Evolutionary conservation across 2,113 vertebrate genomes (phyloP).

Genomic region (Solea senegalensis): DNA sequence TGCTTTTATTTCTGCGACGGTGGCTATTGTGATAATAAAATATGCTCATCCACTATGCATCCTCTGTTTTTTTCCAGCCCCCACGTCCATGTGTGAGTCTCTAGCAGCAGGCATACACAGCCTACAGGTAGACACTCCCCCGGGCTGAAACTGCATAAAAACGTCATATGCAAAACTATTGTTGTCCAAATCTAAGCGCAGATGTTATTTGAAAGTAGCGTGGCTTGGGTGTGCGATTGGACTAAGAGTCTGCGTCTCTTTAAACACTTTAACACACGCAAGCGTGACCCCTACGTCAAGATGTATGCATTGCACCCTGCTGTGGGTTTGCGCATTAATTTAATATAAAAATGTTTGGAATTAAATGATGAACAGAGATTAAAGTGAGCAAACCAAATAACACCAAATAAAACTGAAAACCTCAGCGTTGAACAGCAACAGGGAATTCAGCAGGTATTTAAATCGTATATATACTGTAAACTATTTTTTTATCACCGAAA

Average conservation of each 20-base stretch:
- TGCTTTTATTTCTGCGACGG: neutral
- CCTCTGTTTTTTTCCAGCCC: constrained; percentile 3
- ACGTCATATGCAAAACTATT: constrained; percentile 76
- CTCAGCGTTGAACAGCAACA: neutral
- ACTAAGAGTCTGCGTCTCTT: constrained; percentile 36
- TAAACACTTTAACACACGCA: constrained; percentile 36
- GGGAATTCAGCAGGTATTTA: neutral
- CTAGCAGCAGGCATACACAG: constrained; percentile 47
- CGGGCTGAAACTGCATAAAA: constrained; percentile 47
- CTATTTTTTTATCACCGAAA: too few relatives aligned
- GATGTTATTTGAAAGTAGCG: constrained; percentile 81
- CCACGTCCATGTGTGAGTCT: constrained; percentile 28
- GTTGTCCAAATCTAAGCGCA: constrained; percentile 76
- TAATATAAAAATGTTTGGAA: too few relatives aligned
- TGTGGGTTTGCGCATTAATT: neutral
- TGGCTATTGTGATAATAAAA: constrained; percentile 15
- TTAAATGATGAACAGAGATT: neutral
- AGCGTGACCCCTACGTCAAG: constrained; percentile 51
- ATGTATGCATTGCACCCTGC: constrained; percentile 42
- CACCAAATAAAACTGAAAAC: neutral
- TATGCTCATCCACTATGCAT: neutral
- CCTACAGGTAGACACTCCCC: constrained; percentile 58
- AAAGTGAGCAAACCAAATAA: neutral
- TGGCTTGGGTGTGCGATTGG: constrained; percentile 82
- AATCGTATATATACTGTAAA: neutral